phyloP scores from a whole-genome alignment of 2,113 vertebrate genomes.

The Typhlomys cinereus region DNA sequence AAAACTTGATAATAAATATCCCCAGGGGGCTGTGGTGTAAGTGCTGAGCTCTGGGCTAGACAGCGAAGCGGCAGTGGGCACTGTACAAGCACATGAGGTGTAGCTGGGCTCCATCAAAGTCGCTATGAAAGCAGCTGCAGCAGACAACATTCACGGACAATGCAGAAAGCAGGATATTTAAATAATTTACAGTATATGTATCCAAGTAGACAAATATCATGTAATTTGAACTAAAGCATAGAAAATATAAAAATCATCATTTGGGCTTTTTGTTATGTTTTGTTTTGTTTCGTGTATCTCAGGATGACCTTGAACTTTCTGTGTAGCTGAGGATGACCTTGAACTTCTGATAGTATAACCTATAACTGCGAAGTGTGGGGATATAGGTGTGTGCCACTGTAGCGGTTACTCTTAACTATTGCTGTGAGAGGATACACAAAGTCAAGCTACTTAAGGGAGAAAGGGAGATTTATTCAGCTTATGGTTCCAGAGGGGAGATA shows the following conservation, averaged over 20 bases:
- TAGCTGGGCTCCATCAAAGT: not conserved
- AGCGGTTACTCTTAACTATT: too few relatives aligned
- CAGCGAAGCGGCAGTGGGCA: not conserved
- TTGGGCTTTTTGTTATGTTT: not conserved
- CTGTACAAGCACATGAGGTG: not conserved
- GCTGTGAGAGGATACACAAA: too few relatives aligned
- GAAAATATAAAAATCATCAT: not conserved
- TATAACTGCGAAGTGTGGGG: not conserved
- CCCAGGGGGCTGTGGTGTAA: not conserved
- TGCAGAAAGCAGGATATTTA: not conserved
- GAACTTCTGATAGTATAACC: not conserved
- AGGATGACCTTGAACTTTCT: not conserved
- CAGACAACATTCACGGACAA: not conserved
- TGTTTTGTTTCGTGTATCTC: not conserved
- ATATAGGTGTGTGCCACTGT: not conserved
- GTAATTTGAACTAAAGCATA: not conserved
- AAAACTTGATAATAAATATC: not conserved
- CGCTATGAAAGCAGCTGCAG: not conserved
- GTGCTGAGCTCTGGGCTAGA: not conserved
- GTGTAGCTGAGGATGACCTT: not conserved
- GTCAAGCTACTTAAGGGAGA: too few relatives aligned
- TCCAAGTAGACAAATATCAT: not conserved
- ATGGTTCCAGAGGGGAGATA: too few relatives aligned
- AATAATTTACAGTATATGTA: not conserved
- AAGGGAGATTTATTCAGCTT: not conserved